These are phyloP conservation scores for Magallana ariakensis DNA, from an alignment of 1,140 invertebrate genomes.

Conservation along the genomic window DNA sequence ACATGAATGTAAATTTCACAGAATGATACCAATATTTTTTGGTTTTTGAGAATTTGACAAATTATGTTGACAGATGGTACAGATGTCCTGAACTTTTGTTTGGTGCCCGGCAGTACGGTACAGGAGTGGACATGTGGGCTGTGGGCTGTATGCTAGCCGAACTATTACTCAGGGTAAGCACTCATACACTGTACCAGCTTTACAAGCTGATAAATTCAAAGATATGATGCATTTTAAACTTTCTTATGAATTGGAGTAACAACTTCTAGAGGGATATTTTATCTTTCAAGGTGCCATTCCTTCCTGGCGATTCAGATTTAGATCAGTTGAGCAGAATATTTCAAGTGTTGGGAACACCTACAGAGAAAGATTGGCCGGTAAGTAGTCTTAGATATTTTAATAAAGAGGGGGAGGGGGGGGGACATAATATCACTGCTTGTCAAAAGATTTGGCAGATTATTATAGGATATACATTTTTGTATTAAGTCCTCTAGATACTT, in stretches of 20 bases:
- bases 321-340: conserved; percentile 98
- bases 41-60: too few relatives aligned
- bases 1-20: too few relatives aligned
- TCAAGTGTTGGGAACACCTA: conserved; percentile 94
- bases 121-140: conserved; percentile 99
- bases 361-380: conserved; percentile 91
- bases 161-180: conserved; percentile 87
- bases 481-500: too few relatives aligned
- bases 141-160: conserved; percentile 98
- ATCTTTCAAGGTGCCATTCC: conserved; percentile 87
- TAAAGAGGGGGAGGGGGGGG: neutral
- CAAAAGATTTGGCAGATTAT: neutral
- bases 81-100: conserved; percentile 96
- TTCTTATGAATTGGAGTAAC: too few relatives aligned
- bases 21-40: too few relatives aligned
- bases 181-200: neutral
- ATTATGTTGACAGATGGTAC: conserved; percentile 79
- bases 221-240: too few relatives aligned
- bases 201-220: neutral
- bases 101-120: conserved; percentile 96
- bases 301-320: conserved; percentile 97
- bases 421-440: neutral
- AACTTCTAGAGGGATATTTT: too few relatives aligned
- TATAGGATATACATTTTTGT: neutral
- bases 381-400: conserved; percentile 30